Evolutionary conservation across 2,113 vertebrate species (phyloP).

Genomic region (Lepisosteus oculatus): DNA sequence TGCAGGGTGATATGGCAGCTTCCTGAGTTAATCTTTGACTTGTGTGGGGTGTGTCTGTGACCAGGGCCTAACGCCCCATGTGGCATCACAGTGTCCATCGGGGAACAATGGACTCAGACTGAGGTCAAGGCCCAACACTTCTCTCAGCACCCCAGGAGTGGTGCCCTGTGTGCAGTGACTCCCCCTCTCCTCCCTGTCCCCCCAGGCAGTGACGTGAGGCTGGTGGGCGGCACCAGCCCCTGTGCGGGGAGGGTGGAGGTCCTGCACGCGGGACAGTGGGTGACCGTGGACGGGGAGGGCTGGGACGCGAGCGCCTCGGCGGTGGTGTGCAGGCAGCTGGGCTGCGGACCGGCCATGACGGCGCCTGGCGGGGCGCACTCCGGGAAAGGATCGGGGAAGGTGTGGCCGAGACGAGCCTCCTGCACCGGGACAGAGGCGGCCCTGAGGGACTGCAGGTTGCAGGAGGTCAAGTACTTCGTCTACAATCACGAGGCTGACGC

Average conservation of each 20-base stretch:
- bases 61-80: no score
- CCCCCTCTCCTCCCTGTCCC: constrained; percentile 4
- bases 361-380: not conserved
- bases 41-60: no score
- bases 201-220: constrained; percentile 17
- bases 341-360: not conserved
- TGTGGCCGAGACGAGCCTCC: constrained; percentile 2
- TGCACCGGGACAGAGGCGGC: constrained; percentile 10
- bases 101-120: no score
- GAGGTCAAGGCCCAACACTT: no score
- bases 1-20: no score
- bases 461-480: not conserved
- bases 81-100: no score
- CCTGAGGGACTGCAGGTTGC: constrained; percentile 1
- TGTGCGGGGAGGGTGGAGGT: constrained; percentile 1
- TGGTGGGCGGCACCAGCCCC: not conserved
- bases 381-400: not conserved
- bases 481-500: not conserved
- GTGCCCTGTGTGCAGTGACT: no score
- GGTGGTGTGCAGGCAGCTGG: constrained; percentile 21
- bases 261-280: no score
- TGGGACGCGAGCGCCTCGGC: not conserved
- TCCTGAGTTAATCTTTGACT: no score
- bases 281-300: no score
- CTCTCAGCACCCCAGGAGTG: no score